Evolutionary conservation across 2,888 invertebrate genomes (phyloP), one percentile per base, ranked within the genome.

Genomic region (Zeuzera pyrina): DNA sequence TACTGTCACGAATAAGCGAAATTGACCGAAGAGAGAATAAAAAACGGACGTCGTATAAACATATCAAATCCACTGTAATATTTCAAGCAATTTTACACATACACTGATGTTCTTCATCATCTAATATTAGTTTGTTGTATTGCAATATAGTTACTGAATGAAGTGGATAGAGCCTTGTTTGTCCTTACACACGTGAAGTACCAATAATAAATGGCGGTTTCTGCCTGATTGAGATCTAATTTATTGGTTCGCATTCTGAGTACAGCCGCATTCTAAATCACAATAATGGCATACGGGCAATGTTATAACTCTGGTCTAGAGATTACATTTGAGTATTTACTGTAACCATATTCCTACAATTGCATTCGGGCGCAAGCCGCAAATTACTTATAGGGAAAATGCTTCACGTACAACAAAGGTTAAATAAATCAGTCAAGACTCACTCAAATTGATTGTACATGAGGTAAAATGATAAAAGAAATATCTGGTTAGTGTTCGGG

Each of bases 151-250:
- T 36, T 26, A 39, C 36, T 36, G 36, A 29, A 24, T 14, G 23
- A 10, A 12, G 11, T 25, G 25, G 13, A 25, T 25, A 25, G 13
- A 38, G 35, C 35, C 29, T 31, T 29, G 38, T 38, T 34, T 30
- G 38, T 34, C 30, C 38, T 34, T 39, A 35, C 43, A 34, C 42
- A 36, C 35, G 32, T 38, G 38, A 40, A 40, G 36, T 44, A 35
- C 55, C 56, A 62, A 61, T 69, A 68, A 74, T 68, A 69, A 74
- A 77, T 71, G 60, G 62, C 61, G 65, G 74, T 65, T 64, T 61
- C 62, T 60, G 48, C 46, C 69, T 76, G 78, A 79, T 79, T 78
- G 77, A 69, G 74, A 79, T 79, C 78, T 68, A 76, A 79, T 78
- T 78, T 79, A 79, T 67, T 66, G 72, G 68, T 61, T 62, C 66